Evolutionary conservation across 2,888 invertebrate species (phyloP), one percentile per base, ranked within the genome.

Genomic region (Agonopterix subpropinquella): DNA sequence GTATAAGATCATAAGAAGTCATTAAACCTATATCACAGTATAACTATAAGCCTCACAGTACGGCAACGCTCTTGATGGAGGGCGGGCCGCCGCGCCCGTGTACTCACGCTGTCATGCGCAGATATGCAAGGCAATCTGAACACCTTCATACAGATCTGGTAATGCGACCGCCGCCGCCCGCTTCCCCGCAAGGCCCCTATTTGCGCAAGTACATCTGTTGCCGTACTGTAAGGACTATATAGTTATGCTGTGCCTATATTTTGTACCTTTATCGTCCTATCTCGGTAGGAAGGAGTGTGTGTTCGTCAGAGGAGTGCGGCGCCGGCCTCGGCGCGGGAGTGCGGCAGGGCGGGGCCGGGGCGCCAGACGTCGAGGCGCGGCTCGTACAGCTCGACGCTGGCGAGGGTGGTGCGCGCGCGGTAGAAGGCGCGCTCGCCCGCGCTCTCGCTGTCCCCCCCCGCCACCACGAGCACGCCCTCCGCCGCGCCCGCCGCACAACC

Each of bases 401-500:
- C 92, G 56, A 97, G 92, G 42, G 96, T 94, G 61, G 94, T 92
- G 75, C 95, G 94, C 47, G 95, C 95, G 61, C 95, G 91, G 87
- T 95, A 96, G 82, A 96, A 96, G 73, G 80, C 74, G 50, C 95
- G 77, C 67, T 78, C 78, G 55, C 93, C 92, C 68, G 92, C 94
- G 68, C 93, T 92, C 53, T 93, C 94, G 85, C 94, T 93, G 85
- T 95, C 94, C 41, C 96, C 96, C 47, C 96, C 96, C 62, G 95
- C 95, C 48, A 93, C 96, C 73, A 96, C 95, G 18, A 96, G 87
- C 60, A 92, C 84, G 35, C 95, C 95, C 77, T 95, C 95, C 8
- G 94, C 94, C 44, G 95, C 94, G 47, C 95, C 95, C 37, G 96
- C 96, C 18, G 95, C 95, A 43, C 96, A 95, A 58, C 94, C 94